These are phyloP conservation scores for Amazona vittata DNA, from an alignment of 2,113 vertebrate genomes.

Conservation along the genomic window DNA sequence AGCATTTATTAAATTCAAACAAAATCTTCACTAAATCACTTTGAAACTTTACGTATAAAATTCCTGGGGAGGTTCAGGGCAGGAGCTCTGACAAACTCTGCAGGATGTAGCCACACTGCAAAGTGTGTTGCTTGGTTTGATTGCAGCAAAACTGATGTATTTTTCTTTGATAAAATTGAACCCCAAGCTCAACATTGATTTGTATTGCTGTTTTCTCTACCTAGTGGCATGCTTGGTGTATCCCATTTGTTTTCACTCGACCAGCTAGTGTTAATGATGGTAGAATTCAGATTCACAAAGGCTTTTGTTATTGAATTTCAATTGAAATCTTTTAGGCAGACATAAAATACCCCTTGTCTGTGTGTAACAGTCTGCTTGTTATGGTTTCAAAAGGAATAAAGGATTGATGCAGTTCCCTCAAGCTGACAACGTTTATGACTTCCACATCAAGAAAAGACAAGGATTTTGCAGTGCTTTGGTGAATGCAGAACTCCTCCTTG, in stretches of 20 bases:
- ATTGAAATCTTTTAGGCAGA: slow-evolving; percentile 12
- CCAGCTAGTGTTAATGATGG: background rate
- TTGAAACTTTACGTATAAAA: background rate
- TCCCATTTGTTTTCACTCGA: background rate
- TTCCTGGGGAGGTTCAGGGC: background rate
- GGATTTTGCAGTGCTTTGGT: background rate
- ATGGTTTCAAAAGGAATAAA: background rate
- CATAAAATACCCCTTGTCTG: background rate
- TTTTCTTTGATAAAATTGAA: background rate
- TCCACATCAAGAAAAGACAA: background rate
- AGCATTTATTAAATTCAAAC: background rate
- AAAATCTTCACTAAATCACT: background rate
- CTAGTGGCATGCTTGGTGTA: background rate
- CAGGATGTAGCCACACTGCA: background rate
- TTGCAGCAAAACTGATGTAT: background rate
- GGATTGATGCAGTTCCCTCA: background rate
- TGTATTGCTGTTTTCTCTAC: background rate
- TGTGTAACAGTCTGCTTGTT: slow-evolving; percentile 4
- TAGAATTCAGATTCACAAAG: background rate
- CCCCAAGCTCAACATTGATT: background rate
- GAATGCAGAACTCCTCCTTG: background rate
- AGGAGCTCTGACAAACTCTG: background rate
- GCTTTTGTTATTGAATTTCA: slow-evolving; percentile 10
- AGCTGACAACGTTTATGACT: background rate
- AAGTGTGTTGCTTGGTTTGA: background rate